Conservation (phyloP, 2,797 vertebrate genomes). For the Sebastiscus tertius region DNA sequence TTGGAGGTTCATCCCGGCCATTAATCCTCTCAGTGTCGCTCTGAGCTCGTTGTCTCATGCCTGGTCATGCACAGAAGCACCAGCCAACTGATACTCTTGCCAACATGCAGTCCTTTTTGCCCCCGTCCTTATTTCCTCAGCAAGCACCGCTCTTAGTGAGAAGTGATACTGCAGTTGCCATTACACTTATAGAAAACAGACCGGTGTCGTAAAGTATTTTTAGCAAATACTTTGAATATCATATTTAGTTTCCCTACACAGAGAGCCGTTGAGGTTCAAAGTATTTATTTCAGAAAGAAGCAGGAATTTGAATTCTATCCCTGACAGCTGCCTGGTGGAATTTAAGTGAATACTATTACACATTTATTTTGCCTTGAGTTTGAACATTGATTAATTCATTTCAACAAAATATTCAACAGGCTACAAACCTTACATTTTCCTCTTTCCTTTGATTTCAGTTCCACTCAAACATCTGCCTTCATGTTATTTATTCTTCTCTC, state of each 20-base stretch:
- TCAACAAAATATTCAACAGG: not conserved
- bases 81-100: conserved; percentile 59
- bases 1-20: conserved; percentile 43
- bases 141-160: not conserved
- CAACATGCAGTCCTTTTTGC: conserved; percentile 38
- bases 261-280: not conserved
- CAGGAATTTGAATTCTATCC: not conserved
- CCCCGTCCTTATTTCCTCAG: conserved; percentile 22
- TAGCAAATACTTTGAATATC: not conserved
- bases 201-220: not conserved
- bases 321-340: not conserved
- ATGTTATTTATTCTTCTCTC: not conserved
- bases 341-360: not conserved
- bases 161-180: not conserved
- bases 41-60: conserved; percentile 74
- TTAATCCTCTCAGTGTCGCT: conserved; percentile 71
- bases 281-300: not conserved
- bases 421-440: not conserved
- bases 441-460: conserved; percentile 16
- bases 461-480: not conserved
- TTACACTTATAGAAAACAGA: not conserved
- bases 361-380: not conserved
- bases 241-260: not conserved
- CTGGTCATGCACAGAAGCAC: conserved; percentile 70
- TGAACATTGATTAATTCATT: not conserved